Evolutionary conservation across 2,888 invertebrate species (phyloP).

Genomic region (Cheilosia grossa): DNA sequence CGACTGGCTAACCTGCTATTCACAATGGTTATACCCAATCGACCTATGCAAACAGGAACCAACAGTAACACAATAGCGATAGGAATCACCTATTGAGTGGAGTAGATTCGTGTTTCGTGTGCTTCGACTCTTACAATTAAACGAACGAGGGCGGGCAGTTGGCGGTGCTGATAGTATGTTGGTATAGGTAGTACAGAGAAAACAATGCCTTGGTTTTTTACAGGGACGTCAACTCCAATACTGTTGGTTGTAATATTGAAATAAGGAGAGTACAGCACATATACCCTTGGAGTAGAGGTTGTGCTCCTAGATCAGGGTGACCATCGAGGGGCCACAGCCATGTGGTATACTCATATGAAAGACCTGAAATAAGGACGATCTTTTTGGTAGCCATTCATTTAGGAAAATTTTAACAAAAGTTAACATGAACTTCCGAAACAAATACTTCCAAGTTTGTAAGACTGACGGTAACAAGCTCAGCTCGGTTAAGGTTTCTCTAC

Average conservation of each 20-base stretch:
- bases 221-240: slow-evolving; percentile 19
- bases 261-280: slow-evolving; percentile 29
- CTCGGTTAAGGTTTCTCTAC: too few species aligned
- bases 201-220: slow-evolving; percentile 20
- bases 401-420: not conserved
- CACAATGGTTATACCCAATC: slow-evolving; percentile 22
- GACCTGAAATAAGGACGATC: too few species aligned
- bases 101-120: slow-evolving; percentile 38
- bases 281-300: not conserved
- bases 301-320: slow-evolving; percentile 4
- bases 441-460: too few species aligned
- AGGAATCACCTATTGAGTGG: slow-evolving; percentile 45
- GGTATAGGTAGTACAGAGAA: not conserved
- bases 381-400: too few species aligned
- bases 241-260: slow-evolving; percentile 51
- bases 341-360: not conserved
- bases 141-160: slow-evolving; percentile 19
- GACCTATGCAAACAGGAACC: slow-evolving; percentile 35
- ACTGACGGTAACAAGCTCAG: too few species aligned
- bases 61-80: slow-evolving; percentile 42
- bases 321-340: not conserved
- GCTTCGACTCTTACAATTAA: slow-evolving; percentile 41
- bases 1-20: slow-evolving; percentile 31
- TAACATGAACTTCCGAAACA: not conserved
- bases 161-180: not conserved